Base-by-base conservation (phyloP, 2,888 invertebrate species). In the Gerris lacustris region DNA sequence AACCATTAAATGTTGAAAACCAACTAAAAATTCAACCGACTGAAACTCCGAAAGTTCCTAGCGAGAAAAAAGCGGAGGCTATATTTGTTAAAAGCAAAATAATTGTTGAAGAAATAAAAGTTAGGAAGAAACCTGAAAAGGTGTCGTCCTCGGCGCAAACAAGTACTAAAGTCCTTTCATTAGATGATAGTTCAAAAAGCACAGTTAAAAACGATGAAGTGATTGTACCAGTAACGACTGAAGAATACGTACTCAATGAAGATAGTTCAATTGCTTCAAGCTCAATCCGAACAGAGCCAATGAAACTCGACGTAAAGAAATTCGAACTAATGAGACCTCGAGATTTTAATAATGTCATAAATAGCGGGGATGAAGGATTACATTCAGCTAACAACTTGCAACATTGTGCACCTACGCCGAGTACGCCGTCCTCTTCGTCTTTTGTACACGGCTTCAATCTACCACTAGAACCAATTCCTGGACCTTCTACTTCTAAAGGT, bases 61-160 rank as follows among this genome's bases (percentile, higher is more conserved):
- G 67, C 11, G 68, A 78, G 74, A 78, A 79, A 75, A 77, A 77
- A 44, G 79, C 79, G 4, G 80, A 80, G 76, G 78, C 81, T 31
- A 75, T 81, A 69, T 77, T 82, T 9, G 79, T 80, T 18, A 81
- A 81, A 17, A 79, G 78, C 18, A 78, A 80, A 75, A 82, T 81
- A 0, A 77, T 81, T 44, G 80, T 82, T 76, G 82, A 82, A 78
- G 81, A 82, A 74, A 81, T 82, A 15, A 82, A 82, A 79, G 77
- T 82, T 15, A 76, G 74, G 71, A 80, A 79, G 73, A 79, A 79
- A 74, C 71, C 73, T 11, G 73, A 73, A 62, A 86, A 86, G 79
- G 84, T 86, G 2, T 85, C 85, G 9, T 83, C 84, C 0, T 82
- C 84, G 1, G 84, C 80, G n/a, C 86, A 86, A 78, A 86, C 86